phyloP scores from a whole-genome alignment of 2,113 vertebrate genomes.

The Grallaria varia region DNA sequence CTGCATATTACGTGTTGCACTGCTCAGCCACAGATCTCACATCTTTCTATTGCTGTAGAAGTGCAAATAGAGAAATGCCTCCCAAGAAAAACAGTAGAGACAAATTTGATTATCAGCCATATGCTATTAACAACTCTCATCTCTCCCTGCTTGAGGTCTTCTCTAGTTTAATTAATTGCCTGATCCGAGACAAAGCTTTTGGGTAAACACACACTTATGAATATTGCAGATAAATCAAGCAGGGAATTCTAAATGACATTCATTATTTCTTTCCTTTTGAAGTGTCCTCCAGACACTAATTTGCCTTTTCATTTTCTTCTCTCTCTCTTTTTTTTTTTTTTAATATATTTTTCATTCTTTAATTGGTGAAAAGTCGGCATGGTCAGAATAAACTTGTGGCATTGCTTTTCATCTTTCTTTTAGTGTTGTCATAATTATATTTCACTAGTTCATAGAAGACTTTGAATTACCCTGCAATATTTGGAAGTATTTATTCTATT shows the following conservation, averaged over 20 bases:
- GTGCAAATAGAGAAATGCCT: background rate
- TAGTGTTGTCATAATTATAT: background rate
- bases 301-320: background rate
- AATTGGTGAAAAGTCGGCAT: background rate
- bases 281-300: constrained; percentile 3
- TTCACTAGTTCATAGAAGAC: background rate
- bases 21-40: background rate
- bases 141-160: constrained; percentile 7
- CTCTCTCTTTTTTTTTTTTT: background rate
- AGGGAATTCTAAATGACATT: background rate
- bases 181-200: constrained; percentile 36
- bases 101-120: background rate
- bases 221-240: background rate
- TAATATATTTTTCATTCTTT: background rate
- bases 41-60: background rate
- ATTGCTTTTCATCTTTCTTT: background rate
- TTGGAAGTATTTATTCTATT: background rate
- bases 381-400: background rate
- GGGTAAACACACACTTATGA: constrained; percentile 25
- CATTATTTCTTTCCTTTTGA: background rate
- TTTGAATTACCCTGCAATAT: background rate
- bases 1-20: background rate
- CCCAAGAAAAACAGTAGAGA: background rate
- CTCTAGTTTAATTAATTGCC: constrained; percentile 45
- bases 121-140: background rate